Evolutionary conservation across 2,113 vertebrate species (phyloP), one percentile per base, ranked within the genome.

Genomic region (Heptranchias perlo): DNA sequence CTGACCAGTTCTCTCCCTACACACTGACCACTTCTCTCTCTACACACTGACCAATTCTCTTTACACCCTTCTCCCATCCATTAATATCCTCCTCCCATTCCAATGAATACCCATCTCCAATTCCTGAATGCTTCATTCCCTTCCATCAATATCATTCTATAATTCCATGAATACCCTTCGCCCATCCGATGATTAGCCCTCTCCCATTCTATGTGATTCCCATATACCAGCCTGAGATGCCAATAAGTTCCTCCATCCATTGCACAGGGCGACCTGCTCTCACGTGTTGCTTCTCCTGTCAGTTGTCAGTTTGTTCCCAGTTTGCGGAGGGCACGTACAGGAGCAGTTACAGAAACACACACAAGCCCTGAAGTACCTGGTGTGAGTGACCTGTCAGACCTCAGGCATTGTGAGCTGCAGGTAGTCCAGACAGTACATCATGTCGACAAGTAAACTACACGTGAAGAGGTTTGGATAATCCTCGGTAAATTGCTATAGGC

Each of bases 401-500:
- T 0, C 49, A 78, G 35, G 7, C 13, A 10, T 28, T 89, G 23
- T 3, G 49, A 54, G 52, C 86, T 54, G 49, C 52, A 13, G 86
- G 86, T 52, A 89, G 49, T 54, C 28, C 86, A 35, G 25, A 89
- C 49, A 54, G 86, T 89, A 54, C 23, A 89, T 89, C 86, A 89
- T 52, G 86, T 54, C 86, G 49, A 89, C 49, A 89, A 49, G 47
- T 89, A 25, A 89, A 35, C 52, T 31, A 14, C 86, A 89, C 7
- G 23, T 54, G 49, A 89, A 89, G 86, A 78, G 49, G 10, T 52
- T 52, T 28, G 52, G 86, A 58, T 35, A 54, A 89, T 49, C 49
- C 86, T 25, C 86, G 54, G 86, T 31, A 89, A 89, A 89, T 89
- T 58, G 86, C 86, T 89, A 89, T 89, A 54, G 86, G 86, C 86